Percentiles rank a stretch among this genome's conserved stretches.
Conservation (phyloP, 2,113 vertebrate species). For the Nerophis lumbriciformis region DNA sequence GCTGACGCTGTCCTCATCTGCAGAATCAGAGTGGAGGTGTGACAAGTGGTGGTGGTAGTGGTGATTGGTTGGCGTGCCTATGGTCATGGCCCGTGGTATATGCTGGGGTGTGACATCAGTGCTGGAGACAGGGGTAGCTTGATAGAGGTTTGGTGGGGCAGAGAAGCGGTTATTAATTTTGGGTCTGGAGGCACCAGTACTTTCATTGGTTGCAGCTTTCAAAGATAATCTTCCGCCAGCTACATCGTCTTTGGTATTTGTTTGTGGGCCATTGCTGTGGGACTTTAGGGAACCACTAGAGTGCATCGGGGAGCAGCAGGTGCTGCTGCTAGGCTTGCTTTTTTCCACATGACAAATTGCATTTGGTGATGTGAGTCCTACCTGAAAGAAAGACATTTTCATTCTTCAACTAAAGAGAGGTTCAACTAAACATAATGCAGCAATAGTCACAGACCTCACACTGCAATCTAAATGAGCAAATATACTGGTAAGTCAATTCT, state of each 20-base stretch:
- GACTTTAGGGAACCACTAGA: slow-evolving; percentile 55
- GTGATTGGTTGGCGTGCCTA: slow-evolving; percentile 51
- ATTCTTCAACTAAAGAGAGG: slow-evolving; percentile 1
- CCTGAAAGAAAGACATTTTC: slow-evolving; percentile 44
- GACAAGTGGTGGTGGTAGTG: slow-evolving; percentile 23
- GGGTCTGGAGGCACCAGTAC: slow-evolving; percentile 28
- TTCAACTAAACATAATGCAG: background rate
- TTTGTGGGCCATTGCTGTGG: slow-evolving; percentile 41
- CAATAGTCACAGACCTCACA: background rate
- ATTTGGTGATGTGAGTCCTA: slow-evolving; percentile 69
- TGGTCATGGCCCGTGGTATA: slow-evolving; percentile 79
- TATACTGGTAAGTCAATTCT: slow-evolving; percentile 13
- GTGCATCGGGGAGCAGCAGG: slow-evolving; percentile 57
- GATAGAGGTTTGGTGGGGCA: slow-evolving; percentile 84
- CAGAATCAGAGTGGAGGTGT: slow-evolving; percentile 83
- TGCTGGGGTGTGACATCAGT: slow-evolving; percentile 66
- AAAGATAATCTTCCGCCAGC: slow-evolving; percentile 77
- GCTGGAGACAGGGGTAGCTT: slow-evolving; percentile 70
- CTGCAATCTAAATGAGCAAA: background rate
- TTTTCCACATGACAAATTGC: slow-evolving; percentile 56
- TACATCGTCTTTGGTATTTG: slow-evolving; percentile 39
- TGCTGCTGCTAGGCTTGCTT: slow-evolving; percentile 50
- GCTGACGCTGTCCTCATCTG: slow-evolving; percentile 76
- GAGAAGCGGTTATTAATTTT: slow-evolving; percentile 77
- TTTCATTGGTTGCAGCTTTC: slow-evolving; percentile 70